Evolutionary conservation across 2,113 vertebrate species (phyloP).

Genomic region (Phyllopteryx taeniolatus): DNA sequence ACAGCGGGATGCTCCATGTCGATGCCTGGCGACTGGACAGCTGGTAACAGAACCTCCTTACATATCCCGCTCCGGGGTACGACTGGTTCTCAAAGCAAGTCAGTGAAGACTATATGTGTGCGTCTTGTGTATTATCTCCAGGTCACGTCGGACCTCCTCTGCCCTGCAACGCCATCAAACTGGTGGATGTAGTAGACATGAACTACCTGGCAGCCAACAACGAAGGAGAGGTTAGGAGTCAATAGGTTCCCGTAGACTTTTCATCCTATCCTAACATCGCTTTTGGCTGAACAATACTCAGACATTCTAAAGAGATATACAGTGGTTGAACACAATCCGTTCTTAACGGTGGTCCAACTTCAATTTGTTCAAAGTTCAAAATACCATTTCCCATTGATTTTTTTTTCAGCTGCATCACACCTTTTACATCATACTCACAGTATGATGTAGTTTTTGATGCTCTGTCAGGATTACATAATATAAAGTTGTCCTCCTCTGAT

Average conservation of each 20-base stretch:
- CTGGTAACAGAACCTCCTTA: constrained; percentile 73
- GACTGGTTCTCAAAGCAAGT: neutral
- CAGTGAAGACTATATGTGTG: neutral
- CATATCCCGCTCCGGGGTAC: neutral
- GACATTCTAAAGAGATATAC: too few relatives aligned
- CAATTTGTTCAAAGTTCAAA: too few relatives aligned
- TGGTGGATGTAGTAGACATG: constrained; percentile 94
- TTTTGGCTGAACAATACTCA: neutral
- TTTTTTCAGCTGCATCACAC: too few relatives aligned
- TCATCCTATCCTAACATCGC: neutral
- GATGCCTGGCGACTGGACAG: constrained; percentile 91
- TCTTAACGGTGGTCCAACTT: neutral
- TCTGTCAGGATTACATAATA: neutral
- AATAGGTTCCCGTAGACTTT: neutral
- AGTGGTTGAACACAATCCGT: neutral
- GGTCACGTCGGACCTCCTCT: constrained; percentile 94
- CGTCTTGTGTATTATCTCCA: constrained; percentile 37
- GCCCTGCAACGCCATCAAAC: constrained; percentile 86
- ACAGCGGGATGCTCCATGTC: constrained; percentile 87
- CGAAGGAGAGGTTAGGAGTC: constrained; percentile 87
- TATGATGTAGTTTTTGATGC: too few relatives aligned
- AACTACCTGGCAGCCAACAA: constrained; percentile 88
- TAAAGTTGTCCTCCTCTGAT: neutral
- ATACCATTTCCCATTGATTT: too few relatives aligned
- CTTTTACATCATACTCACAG: too few relatives aligned